Evolutionary conservation across 2,113 vertebrate species (phyloP).

Genomic region (Hyaena hyaena): DNA sequence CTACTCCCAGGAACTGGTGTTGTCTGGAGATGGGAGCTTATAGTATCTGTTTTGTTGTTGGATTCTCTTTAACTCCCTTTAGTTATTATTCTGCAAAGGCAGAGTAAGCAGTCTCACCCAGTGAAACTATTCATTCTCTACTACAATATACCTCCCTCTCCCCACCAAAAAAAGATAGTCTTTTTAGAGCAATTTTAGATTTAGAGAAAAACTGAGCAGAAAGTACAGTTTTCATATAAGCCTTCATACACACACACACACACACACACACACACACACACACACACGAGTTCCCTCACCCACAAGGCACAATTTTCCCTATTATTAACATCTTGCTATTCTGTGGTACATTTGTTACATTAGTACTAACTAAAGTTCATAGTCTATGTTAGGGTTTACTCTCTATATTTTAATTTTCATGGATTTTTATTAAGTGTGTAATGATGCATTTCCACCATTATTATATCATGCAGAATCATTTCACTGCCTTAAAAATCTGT

Average conservation of each 20-base stretch:
- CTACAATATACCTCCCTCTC: background rate
- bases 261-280: background rate
- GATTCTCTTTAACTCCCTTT: background rate
- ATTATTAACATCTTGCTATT: background rate
- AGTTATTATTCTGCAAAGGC: background rate
- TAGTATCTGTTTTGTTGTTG: background rate
- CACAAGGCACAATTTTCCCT: background rate
- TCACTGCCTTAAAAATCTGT: background rate
- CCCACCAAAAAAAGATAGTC: too few relatives aligned
- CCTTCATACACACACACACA: background rate
- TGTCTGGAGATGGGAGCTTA: background rate
- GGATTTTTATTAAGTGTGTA: background rate
- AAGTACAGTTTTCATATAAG: background rate
- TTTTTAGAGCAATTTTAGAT: background rate
- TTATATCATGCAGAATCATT: background rate
- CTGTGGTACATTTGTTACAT: background rate
- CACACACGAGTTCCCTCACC: background rate
- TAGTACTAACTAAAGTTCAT: background rate
- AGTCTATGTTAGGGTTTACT: background rate
- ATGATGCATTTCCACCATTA: background rate
- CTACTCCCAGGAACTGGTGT: background rate
- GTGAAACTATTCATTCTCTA: background rate
- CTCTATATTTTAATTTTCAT: background rate
- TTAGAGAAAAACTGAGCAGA: background rate
- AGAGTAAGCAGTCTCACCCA: background rate